Conservation (phyloP, 1,140 invertebrate species). For the Drosophila mauritiana region DNA sequence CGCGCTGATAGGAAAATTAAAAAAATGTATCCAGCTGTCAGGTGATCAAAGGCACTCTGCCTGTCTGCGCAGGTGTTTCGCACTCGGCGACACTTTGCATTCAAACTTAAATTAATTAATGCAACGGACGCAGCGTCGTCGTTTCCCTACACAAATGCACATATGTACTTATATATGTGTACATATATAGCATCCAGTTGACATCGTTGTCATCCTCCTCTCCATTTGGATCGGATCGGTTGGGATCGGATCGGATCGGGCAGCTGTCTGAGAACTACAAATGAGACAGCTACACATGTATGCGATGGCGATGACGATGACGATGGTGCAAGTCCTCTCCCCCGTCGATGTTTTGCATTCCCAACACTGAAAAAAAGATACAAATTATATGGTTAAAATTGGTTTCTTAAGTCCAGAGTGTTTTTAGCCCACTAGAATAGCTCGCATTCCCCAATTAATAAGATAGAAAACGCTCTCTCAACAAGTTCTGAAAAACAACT, state of each 20-base stretch:
- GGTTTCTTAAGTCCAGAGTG: neutral
- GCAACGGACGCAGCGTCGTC: conserved; percentile 49
- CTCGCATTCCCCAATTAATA: too few relatives aligned
- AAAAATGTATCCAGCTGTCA: conserved; percentile 81
- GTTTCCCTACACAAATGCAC: conserved; percentile 6
- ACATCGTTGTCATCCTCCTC: conserved; percentile 49
- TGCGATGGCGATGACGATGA: conserved; percentile 17
- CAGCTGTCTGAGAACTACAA: conserved; percentile 74
- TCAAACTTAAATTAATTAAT: conserved; percentile 81
- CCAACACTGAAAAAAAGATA: conserved; percentile 3
- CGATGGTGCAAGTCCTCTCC: conserved; percentile 1
- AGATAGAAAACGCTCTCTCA: too few relatives aligned
- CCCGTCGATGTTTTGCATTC: conserved; percentile 28
- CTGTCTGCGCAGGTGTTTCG: conserved; percentile 81
- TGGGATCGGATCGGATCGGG: conserved; percentile 26
- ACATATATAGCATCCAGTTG: conserved; percentile 35
- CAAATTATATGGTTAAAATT: too few relatives aligned
- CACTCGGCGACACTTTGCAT: conserved; percentile 78
- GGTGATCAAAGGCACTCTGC: conserved; percentile 72
- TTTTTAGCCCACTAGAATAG: too few relatives aligned
- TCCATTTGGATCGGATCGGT: conserved; percentile 11
- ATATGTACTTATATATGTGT: too few relatives aligned
- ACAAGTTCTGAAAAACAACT: neutral
- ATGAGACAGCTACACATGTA: conserved; percentile 73
- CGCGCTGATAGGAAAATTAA: conserved; percentile 69